A percentile compares a stretch with the other conserved stretches of the same genome.
Conservation (phyloP, 2,888 invertebrate species). For the Zaprionus lineosus region DNA sequence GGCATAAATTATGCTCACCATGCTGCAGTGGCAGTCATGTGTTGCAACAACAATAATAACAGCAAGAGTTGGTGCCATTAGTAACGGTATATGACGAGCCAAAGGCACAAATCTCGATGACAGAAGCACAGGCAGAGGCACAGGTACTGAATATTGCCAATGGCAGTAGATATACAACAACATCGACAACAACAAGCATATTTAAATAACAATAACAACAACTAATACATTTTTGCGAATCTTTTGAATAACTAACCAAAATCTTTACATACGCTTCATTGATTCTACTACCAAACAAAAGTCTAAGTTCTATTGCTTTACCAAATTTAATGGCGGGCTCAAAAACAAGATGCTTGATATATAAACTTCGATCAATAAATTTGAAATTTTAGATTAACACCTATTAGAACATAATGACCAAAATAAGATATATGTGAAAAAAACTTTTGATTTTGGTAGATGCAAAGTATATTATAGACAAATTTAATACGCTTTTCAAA, state of each 20-base stretch:
- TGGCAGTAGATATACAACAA: constrained; percentile 5
- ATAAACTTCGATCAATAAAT: no score
- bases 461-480: no score
- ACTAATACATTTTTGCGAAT: constrained; percentile 43
- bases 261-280: constrained; percentile 47
- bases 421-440: no score
- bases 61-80: constrained; percentile 37
- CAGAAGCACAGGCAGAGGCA: constrained; percentile 26
- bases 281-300: no score
- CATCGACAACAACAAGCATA: constrained; percentile 11
- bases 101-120: constrained; percentile 49
- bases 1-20: constrained; percentile 70
- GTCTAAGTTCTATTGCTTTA: no score
- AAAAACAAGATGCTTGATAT: no score
- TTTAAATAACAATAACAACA: constrained; percentile 13
- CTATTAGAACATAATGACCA: no score
- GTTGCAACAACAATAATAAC: constrained; percentile 38
- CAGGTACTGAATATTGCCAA: constrained; percentile 19
- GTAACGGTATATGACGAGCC: constrained; percentile 50
- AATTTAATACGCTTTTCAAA: no score
- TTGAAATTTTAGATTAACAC: no score
- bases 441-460: no score
- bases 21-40: constrained; percentile 19
- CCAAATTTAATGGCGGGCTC: no score
- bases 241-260: no score